Evolutionary conservation across 2,797 vertebrate species (phyloP).

Genomic region (Sebastes hopkinsi): DNA sequence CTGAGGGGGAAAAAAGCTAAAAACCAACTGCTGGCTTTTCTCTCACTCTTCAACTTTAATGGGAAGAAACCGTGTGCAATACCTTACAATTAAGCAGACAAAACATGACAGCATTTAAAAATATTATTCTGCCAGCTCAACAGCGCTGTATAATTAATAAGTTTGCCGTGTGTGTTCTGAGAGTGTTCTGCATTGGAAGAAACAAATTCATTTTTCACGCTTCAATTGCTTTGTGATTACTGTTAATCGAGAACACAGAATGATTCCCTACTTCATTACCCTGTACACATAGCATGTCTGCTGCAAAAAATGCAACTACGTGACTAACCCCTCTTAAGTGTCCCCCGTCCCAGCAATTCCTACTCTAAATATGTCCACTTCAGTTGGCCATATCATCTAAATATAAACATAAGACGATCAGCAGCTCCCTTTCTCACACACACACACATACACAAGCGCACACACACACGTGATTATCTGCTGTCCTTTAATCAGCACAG

Average conservation of each 20-base stretch:
- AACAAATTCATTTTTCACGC: constrained; percentile 81
- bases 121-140: constrained; percentile 45
- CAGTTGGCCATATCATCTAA: constrained; percentile 52
- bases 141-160: constrained; percentile 70
- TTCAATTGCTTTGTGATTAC: constrained; percentile 78
- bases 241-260: constrained; percentile 81
- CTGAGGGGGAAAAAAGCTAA: constrained; percentile 1
- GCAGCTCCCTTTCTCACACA: constrained; percentile 3
- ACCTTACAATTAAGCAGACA: constrained; percentile 50
- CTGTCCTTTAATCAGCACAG: constrained; percentile 67
- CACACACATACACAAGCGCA: constrained; percentile 6
- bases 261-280: constrained; percentile 79
- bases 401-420: constrained; percentile 57
- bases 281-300: constrained; percentile 71
- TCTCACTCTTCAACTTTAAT: constrained; percentile 33
- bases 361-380: constrained; percentile 64
- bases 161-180: constrained; percentile 68
- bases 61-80: constrained; percentile 17
- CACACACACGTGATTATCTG: constrained; percentile 46
- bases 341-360: constrained; percentile 18
- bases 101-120: constrained; percentile 51
- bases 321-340: constrained; percentile 56
- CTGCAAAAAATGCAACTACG: constrained; percentile 51
- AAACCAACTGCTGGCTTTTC: constrained; percentile 32
- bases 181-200: constrained; percentile 73